Evolutionary conservation across 1,140 invertebrate genomes (phyloP).

Genomic region (Leptoteleia sp.): DNA sequence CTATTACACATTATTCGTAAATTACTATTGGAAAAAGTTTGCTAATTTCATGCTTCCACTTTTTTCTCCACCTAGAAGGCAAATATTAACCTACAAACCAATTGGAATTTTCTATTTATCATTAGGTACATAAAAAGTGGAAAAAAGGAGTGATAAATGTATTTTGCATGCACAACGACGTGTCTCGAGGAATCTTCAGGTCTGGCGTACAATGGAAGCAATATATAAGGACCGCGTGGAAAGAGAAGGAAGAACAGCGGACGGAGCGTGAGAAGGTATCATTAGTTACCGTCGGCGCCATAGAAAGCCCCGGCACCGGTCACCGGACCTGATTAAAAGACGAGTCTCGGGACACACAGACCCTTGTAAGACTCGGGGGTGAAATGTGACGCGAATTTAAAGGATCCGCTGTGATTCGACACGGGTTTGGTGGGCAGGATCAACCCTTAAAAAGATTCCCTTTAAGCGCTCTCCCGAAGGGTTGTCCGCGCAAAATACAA

Average conservation of each 20-base stretch:
- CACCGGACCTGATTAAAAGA: slow-evolving; percentile 79
- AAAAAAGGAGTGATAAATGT: slow-evolving; percentile 18
- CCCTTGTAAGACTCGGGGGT: slow-evolving; percentile 70
- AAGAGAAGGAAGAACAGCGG: slow-evolving; percentile 48
- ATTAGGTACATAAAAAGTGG: not conserved
- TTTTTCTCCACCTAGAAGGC: too few relatives aligned
- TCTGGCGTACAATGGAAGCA: slow-evolving; percentile 11
- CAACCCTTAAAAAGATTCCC: slow-evolving; percentile 78
- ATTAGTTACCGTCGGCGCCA: slow-evolving; percentile 77
- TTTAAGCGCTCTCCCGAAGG: slow-evolving; percentile 74
- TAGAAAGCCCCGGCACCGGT: slow-evolving; percentile 71
- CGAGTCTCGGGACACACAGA: slow-evolving; percentile 67
- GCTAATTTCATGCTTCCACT: too few relatives aligned
- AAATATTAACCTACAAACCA: not conserved
- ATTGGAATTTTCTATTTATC: slow-evolving; percentile 7
- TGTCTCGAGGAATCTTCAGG: slow-evolving; percentile 10
- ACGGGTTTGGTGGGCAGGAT: slow-evolving; percentile 72
- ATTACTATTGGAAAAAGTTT: too few relatives aligned
- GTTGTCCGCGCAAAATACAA: slow-evolving; percentile 70
- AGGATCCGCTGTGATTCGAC: slow-evolving; percentile 77
- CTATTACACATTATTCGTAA: too few relatives aligned
- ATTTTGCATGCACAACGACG: slow-evolving; percentile 21
- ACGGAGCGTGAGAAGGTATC: slow-evolving; percentile 71
- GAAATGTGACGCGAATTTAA: slow-evolving; percentile 81
- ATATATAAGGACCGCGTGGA: slow-evolving; percentile 39